Conservation (phyloP, 2,888 invertebrate genomes). For the Gandaritis pyraliata region DNA sequence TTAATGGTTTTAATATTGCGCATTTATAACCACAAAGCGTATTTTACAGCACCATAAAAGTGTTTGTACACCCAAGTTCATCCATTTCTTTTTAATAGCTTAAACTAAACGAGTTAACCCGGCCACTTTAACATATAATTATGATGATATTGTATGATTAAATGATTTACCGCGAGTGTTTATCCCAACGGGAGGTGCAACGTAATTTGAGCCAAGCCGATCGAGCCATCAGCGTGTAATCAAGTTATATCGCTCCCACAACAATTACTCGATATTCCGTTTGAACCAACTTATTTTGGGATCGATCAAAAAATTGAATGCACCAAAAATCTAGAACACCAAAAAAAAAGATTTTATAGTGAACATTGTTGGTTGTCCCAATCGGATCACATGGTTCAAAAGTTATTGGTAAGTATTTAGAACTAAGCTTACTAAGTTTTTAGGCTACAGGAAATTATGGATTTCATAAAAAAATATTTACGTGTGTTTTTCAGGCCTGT, state of each 20-base stretch:
- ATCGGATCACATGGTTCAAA: too few species aligned
- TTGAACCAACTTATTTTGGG: conserved; percentile 3
- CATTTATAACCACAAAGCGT: conserved; percentile 6
- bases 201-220: conserved; percentile 50
- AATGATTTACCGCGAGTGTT: conserved; percentile 21
- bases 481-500: too few species aligned
- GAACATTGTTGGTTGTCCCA: too few species aligned
- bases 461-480: too few species aligned
- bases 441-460: too few species aligned
- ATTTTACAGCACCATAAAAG: conserved; percentile 14
- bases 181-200: conserved; percentile 45
- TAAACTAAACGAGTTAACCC: conserved; percentile 3
- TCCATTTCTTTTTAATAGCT: neutral
- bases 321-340: too few species aligned
- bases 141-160: conserved; percentile 16
- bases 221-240: conserved; percentile 60
- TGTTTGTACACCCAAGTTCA: neutral
- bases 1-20: neutral
- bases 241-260: conserved; percentile 54
- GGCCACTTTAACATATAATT: conserved; percentile 15
- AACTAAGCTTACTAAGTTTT: too few species aligned
- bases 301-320: conserved; percentile 5
- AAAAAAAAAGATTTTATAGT: too few species aligned
- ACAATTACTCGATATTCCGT: conserved; percentile 46
- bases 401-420: too few species aligned